Evolutionary conservation across 2,797 vertebrate species (phyloP).

Genomic region (Gadopsis bispinosus): DNA sequence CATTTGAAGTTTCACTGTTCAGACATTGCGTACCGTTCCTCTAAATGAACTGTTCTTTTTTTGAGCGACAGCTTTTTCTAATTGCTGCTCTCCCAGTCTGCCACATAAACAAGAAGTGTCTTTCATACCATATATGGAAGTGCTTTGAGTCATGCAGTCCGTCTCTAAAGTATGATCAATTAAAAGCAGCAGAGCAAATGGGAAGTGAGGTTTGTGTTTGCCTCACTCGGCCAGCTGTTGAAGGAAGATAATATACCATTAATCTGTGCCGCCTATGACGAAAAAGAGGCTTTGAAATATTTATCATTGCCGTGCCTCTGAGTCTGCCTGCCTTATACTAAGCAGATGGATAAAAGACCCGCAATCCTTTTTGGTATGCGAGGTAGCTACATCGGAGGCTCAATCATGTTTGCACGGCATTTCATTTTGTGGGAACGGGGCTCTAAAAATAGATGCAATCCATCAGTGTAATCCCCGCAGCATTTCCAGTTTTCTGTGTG

Average conservation of each 20-base stretch:
- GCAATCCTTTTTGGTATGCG: constrained; percentile 64
- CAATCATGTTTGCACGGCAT: constrained; percentile 64
- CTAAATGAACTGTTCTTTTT: constrained; percentile 13
- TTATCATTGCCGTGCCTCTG: constrained; percentile 51
- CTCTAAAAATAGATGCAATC: constrained; percentile 79
- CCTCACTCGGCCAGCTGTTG: constrained; percentile 64
- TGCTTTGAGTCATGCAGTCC: constrained; percentile 41
- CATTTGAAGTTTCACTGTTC: constrained; percentile 15
- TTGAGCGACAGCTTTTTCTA: constrained; percentile 15
- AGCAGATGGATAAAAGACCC: constrained; percentile 69
- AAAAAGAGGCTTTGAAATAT: constrained; percentile 71
- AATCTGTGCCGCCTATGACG: constrained; percentile 57
- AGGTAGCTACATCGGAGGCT: constrained; percentile 61
- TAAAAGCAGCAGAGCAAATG: constrained; percentile 66
- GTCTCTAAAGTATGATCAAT: constrained; percentile 61
- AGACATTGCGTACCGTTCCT: background rate
- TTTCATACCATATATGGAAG: constrained; percentile 79
- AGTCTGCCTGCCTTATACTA: constrained; percentile 50
- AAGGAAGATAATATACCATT: constrained; percentile 68
- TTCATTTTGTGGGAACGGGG: constrained; percentile 62
- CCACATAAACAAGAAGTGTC: constrained; percentile 54
- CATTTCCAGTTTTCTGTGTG: constrained; percentile 57
- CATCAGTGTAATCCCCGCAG: constrained; percentile 74
- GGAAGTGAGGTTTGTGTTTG: constrained; percentile 73
- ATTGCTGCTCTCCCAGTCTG: constrained; percentile 12